A percentile compares a stretch with the other conserved stretches of the same genome.
These are phyloP conservation scores for Protobothrops flavoviridis DNA, from an alignment of 2,113 vertebrate genomes.

Conservation along the genomic window DNA sequence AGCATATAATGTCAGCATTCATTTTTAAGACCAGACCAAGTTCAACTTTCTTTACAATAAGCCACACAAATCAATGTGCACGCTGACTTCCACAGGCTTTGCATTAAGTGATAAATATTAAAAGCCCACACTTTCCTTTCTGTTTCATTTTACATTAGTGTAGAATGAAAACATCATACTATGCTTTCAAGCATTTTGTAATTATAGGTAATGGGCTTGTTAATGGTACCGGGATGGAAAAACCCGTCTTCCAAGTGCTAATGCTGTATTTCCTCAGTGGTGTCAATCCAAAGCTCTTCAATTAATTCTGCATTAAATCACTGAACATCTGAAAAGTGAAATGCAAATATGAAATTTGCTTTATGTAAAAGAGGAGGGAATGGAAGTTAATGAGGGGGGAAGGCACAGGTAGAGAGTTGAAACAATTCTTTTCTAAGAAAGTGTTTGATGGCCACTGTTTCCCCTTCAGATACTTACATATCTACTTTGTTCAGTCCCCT, in stretches of 20 bases:
- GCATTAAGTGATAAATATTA: background rate
- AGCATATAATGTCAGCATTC: background rate
- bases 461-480: background rate
- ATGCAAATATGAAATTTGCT: background rate
- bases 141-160: conserved; percentile 20
- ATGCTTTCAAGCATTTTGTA: conserved; percentile 24
- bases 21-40: background rate
- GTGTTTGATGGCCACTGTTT: background rate
- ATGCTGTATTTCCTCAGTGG: background rate
- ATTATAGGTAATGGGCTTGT: background rate
- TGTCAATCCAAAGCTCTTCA: background rate
- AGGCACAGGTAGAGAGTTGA: background rate
- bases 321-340: conserved; percentile 19
- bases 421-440: background rate
- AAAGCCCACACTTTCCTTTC: background rate
- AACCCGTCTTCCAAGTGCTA: background rate
- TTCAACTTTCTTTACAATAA: background rate
- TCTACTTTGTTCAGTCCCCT: background rate
- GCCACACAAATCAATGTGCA: background rate
- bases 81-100: background rate
- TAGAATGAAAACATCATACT: conserved; percentile 9
- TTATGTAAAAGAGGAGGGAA: background rate
- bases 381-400: background rate
- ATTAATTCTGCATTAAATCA: conserved; percentile 17
- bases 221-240: background rate